Evolutionary conservation across 2,888 invertebrate species (phyloP).

Genomic region (Alloplasta piceator): DNA sequence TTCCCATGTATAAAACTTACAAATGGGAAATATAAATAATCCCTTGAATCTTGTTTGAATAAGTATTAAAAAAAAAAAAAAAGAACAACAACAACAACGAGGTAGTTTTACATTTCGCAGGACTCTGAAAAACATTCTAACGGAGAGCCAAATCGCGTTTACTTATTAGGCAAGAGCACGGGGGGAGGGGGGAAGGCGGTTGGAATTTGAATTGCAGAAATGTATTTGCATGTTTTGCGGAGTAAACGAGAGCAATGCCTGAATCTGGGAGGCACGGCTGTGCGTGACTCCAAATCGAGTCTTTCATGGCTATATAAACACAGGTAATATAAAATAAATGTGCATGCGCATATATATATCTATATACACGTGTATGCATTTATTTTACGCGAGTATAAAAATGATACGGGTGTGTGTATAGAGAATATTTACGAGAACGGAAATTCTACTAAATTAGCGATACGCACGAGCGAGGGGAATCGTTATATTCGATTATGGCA

Average conservation of each 20-base stretch:
- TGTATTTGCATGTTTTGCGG: slow-evolving; percentile 57
- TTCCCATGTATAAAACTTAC: neutral
- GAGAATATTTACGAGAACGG: slow-evolving; percentile 23
- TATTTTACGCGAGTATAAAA: no score
- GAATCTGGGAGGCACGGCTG: slow-evolving; percentile 33
- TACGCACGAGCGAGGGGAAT: slow-evolving; percentile 18
- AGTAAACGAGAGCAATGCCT: slow-evolving; percentile 5
- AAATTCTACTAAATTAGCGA: slow-evolving; percentile 45
- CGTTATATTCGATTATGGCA: slow-evolving; percentile 31
- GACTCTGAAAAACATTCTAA: no score
- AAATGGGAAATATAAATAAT: neutral
- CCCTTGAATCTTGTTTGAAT: no score
- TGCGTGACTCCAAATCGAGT: slow-evolving; percentile 39
- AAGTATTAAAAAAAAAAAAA: no score
- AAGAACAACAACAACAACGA: no score
- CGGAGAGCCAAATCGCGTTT: no score
- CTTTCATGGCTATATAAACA: slow-evolving; percentile 8
- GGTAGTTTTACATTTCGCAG: no score
- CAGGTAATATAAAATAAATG: slow-evolving; percentile 29
- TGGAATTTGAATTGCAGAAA: slow-evolving; percentile 55
- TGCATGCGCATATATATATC: no score
- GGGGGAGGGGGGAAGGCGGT: slow-evolving; percentile 10
- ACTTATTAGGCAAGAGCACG: slow-evolving; percentile 47
- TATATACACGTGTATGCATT: no score
- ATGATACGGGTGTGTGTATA: no score